These are phyloP conservation scores for Phrynosoma platyrhinos DNA, from an alignment of 2,113 vertebrate species.

Conservation along the genomic window DNA sequence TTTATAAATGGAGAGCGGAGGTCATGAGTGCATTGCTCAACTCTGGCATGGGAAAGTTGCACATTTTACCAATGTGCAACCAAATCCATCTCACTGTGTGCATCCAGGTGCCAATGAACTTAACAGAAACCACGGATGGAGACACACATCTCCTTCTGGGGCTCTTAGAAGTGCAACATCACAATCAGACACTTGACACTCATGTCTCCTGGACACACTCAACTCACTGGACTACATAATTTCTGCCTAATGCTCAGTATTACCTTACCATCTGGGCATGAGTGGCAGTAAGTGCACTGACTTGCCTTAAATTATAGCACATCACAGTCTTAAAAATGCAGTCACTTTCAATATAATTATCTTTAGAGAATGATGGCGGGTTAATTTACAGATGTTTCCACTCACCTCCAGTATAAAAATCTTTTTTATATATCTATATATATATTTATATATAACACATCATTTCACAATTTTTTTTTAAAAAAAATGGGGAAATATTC, in stretches of 20 bases:
- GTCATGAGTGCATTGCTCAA: neutral
- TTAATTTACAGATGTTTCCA: slow-evolving; percentile 84
- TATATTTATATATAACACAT: slow-evolving; percentile 69
- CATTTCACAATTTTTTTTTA: slow-evolving; percentile 67
- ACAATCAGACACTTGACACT: neutral
- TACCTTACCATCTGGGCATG: neutral
- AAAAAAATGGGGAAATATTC: slow-evolving; percentile 60
- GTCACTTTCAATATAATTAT: slow-evolving; percentile 84
- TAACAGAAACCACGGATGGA: neutral
- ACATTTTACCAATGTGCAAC: neutral
- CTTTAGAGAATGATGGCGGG: slow-evolving; percentile 79
- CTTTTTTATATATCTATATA: slow-evolving; percentile 82
- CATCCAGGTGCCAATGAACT: neutral
- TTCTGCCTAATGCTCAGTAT: slow-evolving; percentile 12
- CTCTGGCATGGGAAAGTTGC: neutral
- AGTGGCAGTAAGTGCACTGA: neutral
- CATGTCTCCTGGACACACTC: neutral
- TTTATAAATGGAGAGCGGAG: neutral
- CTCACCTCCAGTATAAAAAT: slow-evolving; percentile 87
- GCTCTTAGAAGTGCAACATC: neutral
- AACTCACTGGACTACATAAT: neutral
- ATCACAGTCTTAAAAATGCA: slow-evolving; percentile 43
- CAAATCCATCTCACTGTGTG: neutral
- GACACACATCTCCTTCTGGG: neutral
- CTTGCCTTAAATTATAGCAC: slow-evolving; percentile 19